phyloP scores from a whole-genome alignment of 2,113 vertebrate genomes.

The Hucho hucho region DNA sequence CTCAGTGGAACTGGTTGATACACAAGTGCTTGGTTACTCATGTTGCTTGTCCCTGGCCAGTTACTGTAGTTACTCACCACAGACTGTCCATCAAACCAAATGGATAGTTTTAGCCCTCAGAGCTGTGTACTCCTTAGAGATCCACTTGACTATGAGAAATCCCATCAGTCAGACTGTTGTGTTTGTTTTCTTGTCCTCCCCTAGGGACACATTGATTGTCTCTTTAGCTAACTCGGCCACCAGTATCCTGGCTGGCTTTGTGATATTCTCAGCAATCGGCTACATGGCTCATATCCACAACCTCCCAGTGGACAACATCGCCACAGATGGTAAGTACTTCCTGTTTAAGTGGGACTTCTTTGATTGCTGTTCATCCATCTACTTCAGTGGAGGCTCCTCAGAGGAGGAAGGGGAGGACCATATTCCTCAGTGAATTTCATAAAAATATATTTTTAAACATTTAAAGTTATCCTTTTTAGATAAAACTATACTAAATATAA shows the following conservation, averaged over 20 bases:
- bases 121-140: neutral
- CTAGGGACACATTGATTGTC: slow-evolving; percentile 71
- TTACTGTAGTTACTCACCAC: neutral
- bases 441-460: too few species aligned
- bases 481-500: too few species aligned
- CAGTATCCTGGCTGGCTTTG: slow-evolving; percentile 75
- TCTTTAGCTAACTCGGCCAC: slow-evolving; percentile 71
- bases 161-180: neutral
- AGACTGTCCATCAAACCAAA: neutral
- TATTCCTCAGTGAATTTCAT: too few species aligned
- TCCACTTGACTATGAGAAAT: neutral
- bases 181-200: neutral
- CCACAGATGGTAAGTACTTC: slow-evolving; percentile 66
- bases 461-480: too few species aligned
- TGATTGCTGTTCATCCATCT: neutral
- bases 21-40: slow-evolving; percentile 6
- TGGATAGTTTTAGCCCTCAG: neutral
- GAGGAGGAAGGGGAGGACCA: too few species aligned
- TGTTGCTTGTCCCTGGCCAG: neutral
- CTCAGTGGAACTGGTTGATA: neutral
- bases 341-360: neutral
- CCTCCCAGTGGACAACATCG: slow-evolving; percentile 74
- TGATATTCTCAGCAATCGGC: slow-evolving; percentile 77
- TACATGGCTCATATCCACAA: slow-evolving; percentile 76
- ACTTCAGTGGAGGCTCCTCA: too few species aligned